Percentiles rank a stretch among this genome's conserved stretches.
Conservation (phyloP, 2,797 vertebrate species). For the Benthosema pterotum region DNA sequence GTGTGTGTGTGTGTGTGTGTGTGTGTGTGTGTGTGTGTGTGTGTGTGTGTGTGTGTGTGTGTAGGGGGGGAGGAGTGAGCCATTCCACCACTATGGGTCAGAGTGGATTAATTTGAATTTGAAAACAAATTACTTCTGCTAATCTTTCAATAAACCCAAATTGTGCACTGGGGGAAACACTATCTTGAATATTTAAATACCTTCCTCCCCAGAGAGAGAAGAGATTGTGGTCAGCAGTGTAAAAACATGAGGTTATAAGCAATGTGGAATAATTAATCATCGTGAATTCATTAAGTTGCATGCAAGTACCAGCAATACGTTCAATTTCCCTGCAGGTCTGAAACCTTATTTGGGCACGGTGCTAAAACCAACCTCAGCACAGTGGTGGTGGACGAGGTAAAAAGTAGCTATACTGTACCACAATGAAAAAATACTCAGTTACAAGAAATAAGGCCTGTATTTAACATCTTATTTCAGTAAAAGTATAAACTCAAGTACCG, state of each 20-base stretch:
- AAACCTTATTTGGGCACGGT: no score
- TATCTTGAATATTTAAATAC: slow-evolving; percentile 70
- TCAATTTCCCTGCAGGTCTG: no score
- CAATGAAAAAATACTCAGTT: no score
- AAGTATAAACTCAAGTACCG: no score
- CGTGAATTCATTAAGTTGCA: slow-evolving; percentile 53
- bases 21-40: neutral
- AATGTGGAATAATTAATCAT: slow-evolving; percentile 61
- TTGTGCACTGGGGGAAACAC: slow-evolving; percentile 52
- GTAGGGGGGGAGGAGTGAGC: slow-evolving; percentile 1
- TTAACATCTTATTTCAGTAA: no score
- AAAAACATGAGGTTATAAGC: slow-evolving; percentile 58
- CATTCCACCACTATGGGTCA: slow-evolving; percentile 58
- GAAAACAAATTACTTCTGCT: slow-evolving; percentile 80
- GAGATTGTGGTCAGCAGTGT: slow-evolving; percentile 63
- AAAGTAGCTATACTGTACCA: no score
- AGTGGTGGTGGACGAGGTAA: no score
- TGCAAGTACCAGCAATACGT: slow-evolving; percentile 27
- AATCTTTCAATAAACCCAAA: slow-evolving; percentile 75
- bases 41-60: neutral
- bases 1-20: neutral
- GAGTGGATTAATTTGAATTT: slow-evolving; percentile 77
- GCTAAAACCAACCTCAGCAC: no score
- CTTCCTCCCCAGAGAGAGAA: slow-evolving; percentile 45
- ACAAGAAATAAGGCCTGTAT: no score